Conservation (phyloP, 2,797 vertebrate species). For the Threskiornis aethiopicus region DNA sequence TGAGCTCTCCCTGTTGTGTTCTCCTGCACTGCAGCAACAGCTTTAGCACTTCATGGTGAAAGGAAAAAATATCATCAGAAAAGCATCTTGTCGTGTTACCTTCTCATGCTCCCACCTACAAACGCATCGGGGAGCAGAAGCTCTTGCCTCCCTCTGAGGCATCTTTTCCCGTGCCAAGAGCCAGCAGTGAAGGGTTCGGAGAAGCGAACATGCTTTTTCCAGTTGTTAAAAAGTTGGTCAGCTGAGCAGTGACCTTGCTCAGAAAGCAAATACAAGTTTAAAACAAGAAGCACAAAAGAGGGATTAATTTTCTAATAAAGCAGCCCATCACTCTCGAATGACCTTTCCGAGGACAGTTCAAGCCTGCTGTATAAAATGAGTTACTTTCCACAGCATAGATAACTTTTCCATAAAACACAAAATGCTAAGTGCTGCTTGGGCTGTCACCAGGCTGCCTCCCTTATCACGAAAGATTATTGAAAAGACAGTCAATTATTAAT, state of each 20-base stretch:
- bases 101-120: slow-evolving; percentile 10
- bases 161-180: slow-evolving; percentile 25
- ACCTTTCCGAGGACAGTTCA: neutral
- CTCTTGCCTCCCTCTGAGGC: slow-evolving; percentile 33
- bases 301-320: neutral
- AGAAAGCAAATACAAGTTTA: slow-evolving; percentile 66
- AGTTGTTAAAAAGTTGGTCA: slow-evolving; percentile 64
- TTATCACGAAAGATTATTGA: neutral
- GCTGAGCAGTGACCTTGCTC: slow-evolving; percentile 78
- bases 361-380: neutral
- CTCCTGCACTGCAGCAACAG: slow-evolving; percentile 76
- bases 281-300: slow-evolving; percentile 9
- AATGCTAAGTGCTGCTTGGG: neutral
- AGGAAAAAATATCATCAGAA: neutral
- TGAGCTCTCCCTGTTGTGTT: slow-evolving; percentile 41
- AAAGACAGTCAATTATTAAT: slow-evolving; percentile 12
- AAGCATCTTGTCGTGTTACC: neutral
- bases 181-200: neutral
- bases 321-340: neutral
- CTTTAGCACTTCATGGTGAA: slow-evolving; percentile 23
- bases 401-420: neutral
- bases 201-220: slow-evolving; percentile 25
- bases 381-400: neutral
- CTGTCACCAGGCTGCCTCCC: neutral
- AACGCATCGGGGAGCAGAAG: neutral